Percentiles rank a stretch among this genome's conserved stretches.
Evolutionary conservation across 2,888 invertebrate genomes (phyloP).

Genomic region (Monoplex corrugatus): DNA sequence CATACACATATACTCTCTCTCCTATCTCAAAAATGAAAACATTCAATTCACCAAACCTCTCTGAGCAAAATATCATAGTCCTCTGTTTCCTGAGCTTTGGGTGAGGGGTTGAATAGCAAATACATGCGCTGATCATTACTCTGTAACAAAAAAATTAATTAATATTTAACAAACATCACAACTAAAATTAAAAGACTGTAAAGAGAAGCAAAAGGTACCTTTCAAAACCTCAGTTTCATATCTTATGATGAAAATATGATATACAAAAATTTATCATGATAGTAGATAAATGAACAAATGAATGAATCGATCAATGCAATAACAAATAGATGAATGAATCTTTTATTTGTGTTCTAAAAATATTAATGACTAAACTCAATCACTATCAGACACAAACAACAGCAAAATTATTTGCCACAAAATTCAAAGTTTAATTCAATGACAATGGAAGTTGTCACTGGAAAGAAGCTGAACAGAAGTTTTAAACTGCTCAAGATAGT

Average conservation of each 20-base stretch:
- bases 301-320: not conserved
- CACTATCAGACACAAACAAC: too few relatives aligned
- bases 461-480: too few relatives aligned
- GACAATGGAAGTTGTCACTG: too few relatives aligned
- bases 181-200: not conserved
- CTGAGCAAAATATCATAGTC: conserved; percentile 77
- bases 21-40: too few relatives aligned
- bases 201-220: not conserved
- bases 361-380: too few relatives aligned
- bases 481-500: too few relatives aligned
- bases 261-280: not conserved
- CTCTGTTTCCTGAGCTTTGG: conserved; percentile 82
- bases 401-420: too few relatives aligned
- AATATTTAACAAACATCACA: not conserved
- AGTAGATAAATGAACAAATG: not conserved
- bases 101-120: conserved; percentile 85
- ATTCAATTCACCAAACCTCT: conserved; percentile 85
- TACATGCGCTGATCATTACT: conserved; percentile 89
- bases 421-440: too few relatives aligned
- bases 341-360: too few relatives aligned
- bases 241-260: not conserved
- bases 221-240: not conserved
- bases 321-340: too few relatives aligned
- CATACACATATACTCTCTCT: too few relatives aligned
- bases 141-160: conserved; percentile 60